phyloP scores from a whole-genome alignment of 2,797 vertebrate species.

The Basileuterus tristriatus region DNA sequence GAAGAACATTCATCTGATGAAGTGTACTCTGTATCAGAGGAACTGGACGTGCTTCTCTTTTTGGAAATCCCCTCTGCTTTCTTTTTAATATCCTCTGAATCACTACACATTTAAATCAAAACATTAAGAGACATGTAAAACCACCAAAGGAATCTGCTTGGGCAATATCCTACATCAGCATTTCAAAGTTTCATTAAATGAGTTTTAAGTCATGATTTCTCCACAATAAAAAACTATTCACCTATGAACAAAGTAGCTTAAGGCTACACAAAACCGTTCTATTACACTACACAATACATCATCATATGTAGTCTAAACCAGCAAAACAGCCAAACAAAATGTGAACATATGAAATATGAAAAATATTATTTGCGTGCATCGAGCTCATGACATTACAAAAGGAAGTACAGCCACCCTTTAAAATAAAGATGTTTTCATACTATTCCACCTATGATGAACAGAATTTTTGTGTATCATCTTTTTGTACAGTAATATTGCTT shows the following conservation, averaged over 20 bases:
- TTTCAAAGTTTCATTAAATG: background rate
- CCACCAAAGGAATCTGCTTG: background rate
- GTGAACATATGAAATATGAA: background rate
- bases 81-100: constrained; percentile 50
- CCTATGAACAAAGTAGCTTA: background rate
- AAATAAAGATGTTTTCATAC: background rate
- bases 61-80: background rate
- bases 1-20: constrained; percentile 78
- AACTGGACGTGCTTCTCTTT: constrained; percentile 42
- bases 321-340: background rate
- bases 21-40: constrained; percentile 69
- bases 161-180: background rate
- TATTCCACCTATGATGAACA: background rate
- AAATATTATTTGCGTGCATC: background rate
- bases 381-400: background rate
- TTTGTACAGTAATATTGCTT: background rate
- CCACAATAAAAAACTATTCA: background rate
- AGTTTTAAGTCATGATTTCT: background rate
- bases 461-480: background rate
- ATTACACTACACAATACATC: background rate
- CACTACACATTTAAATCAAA: constrained; percentile 40
- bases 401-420: background rate
- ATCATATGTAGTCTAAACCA: background rate
- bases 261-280: background rate
- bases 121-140: background rate